Percentiles rank a stretch among this genome's conserved stretches.
These are phyloP conservation scores for Galeopsomyia nigrocyanea DNA, from an alignment of 2,888 invertebrate species.

Conservation along the genomic window DNA sequence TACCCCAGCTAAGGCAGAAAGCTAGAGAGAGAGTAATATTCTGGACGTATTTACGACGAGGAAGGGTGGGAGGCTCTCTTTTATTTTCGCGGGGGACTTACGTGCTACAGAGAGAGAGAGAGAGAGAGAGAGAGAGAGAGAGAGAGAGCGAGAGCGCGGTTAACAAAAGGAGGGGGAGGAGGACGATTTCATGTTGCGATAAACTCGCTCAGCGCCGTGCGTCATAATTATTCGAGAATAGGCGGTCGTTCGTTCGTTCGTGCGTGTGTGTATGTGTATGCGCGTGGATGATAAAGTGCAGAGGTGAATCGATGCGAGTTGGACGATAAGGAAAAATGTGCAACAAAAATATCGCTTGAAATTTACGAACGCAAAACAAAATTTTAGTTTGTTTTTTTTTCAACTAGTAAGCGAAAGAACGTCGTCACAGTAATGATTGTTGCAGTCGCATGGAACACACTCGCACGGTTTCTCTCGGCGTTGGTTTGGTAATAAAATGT, in stretches of 20 bases:
- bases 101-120: background rate
- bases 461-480: background rate
- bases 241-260: conserved; percentile 56
- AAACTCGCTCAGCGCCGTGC: conserved; percentile 55
- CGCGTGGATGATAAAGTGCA: conserved; percentile 14
- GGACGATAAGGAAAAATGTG: conserved; percentile 38
- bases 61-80: conserved; percentile 13
- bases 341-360: too few species aligned
- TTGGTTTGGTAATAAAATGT: conserved; percentile 33
- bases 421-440: too few species aligned
- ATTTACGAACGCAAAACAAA: too few species aligned
- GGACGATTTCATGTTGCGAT: conserved; percentile 51
- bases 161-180: background rate
- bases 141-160: conserved; percentile 4
- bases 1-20: background rate
- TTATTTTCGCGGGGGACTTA: conserved; percentile 32
- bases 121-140: background rate
- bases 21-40: conserved; percentile 18
- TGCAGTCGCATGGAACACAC: too few species aligned
- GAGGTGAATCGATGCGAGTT: too few species aligned
- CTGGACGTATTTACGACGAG: conserved; percentile 36
- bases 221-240: conserved; percentile 66
- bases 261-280: conserved; percentile 45
- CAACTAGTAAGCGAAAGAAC: too few species aligned
- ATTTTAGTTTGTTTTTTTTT: too few species aligned